A percentile compares a stretch with the other conserved stretches of the same genome.
These are phyloP conservation scores for Chauna torquata DNA, from an alignment of 2,113 vertebrate genomes.

Conservation along the genomic window DNA sequence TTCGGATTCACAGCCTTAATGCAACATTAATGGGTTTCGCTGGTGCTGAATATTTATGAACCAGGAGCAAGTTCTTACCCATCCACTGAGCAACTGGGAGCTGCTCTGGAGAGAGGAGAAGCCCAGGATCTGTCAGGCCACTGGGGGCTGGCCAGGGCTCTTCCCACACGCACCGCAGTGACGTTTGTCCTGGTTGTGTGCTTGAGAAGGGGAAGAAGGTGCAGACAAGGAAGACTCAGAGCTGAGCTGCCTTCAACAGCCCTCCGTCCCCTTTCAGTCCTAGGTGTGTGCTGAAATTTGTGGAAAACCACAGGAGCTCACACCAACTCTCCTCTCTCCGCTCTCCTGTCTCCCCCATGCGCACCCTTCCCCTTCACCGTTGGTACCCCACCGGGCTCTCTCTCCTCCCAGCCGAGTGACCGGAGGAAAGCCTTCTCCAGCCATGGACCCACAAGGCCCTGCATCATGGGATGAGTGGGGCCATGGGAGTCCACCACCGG, in stretches of 20 bases:
- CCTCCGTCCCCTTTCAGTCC: background rate
- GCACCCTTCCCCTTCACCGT: background rate
- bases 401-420: no score
- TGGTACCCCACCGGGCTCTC: background rate
- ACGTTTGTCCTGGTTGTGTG: background rate
- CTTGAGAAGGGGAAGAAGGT: background rate
- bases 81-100: background rate
- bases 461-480: background rate
- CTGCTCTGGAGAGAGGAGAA: background rate
- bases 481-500: background rate
- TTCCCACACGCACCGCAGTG: rapidly evolving
- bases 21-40: slow-evolving; percentile 66
- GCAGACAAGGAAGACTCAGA: background rate
- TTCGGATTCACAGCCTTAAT: slow-evolving; percentile 64
- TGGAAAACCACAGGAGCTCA: background rate
- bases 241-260: background rate
- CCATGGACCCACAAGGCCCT: no score
- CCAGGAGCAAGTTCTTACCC: slow-evolving; percentile 23
- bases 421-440: no score
- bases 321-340: rapidly evolving
- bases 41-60: slow-evolving; percentile 65
- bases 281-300: background rate
- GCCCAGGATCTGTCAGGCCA: rapidly evolving
- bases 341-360: background rate
- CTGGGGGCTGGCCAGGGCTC: background rate